A percentile compares a stretch with the other conserved stretches of the same genome.
Conservation (phyloP, 2,113 vertebrate species). For the Bos indicus region DNA sequence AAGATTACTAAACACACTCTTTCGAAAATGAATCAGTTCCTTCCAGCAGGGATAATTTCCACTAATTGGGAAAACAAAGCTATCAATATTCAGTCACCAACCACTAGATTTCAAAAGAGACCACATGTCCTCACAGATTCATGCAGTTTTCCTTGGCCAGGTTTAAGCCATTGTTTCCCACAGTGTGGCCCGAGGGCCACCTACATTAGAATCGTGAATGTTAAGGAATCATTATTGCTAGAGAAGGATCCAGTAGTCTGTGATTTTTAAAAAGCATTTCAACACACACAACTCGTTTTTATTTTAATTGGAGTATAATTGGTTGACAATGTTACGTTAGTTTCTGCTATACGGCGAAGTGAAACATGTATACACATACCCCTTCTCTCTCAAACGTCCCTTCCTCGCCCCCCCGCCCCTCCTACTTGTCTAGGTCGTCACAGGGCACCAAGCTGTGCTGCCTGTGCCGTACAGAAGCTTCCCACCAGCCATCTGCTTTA, state of each 20-base stretch:
- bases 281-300: neutral
- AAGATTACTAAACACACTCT: neutral
- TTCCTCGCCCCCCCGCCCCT: accelerated
- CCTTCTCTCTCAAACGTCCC: neutral
- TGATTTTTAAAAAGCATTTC: neutral
- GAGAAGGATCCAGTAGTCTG: neutral
- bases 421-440: neutral
- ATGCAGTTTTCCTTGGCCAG: neutral
- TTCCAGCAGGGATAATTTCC: neutral
- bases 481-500: neutral
- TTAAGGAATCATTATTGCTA: neutral
- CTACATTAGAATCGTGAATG: neutral
- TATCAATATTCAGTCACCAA: neutral
- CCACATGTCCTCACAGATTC: neutral
- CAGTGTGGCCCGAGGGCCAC: neutral
- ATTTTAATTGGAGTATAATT: neutral
- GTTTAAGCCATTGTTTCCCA: neutral
- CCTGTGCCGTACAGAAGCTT: neutral
- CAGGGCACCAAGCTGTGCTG: neutral
- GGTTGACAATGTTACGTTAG: neutral
- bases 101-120: neutral
- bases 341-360: neutral
- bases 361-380: neutral
- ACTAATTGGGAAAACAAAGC: neutral
- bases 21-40: neutral